phyloP scores from a whole-genome alignment of 2,888 invertebrate species.

The Capitulum mitella region DNA sequence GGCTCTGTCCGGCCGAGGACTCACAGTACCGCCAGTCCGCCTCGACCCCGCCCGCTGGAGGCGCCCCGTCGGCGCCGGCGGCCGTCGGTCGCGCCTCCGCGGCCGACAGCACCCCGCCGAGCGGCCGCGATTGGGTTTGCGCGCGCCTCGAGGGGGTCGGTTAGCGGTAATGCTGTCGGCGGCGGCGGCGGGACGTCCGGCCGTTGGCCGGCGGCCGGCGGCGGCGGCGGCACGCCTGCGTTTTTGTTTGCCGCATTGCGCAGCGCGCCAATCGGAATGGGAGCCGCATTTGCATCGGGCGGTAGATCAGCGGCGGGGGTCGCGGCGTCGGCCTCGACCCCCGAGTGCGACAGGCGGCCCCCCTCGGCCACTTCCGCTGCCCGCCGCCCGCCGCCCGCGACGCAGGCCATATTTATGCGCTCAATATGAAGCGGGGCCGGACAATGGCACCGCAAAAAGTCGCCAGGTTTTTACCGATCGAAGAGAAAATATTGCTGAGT shows the following conservation, averaged over 20 bases:
- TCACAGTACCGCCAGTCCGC: too few species aligned
- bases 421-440: not conserved
- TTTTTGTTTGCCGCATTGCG: too few species aligned
- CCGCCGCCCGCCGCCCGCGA: not conserved
- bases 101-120: not conserved
- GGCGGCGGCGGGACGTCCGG: not conserved
- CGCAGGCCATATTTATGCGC: not conserved
- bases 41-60: too few species aligned
- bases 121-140: not conserved
- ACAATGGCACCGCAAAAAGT: slow-evolving; percentile 16
- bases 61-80: not conserved
- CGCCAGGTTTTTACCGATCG: not conserved
- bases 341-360: not conserved
- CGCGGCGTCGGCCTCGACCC: not conserved
- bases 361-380: not conserved
- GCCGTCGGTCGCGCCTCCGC: not conserved
- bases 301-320: slow-evolving; percentile 1
- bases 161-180: slow-evolving; percentile 3
- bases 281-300: slow-evolving; percentile 3
- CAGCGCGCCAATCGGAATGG: not conserved
- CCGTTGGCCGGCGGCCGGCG: not conserved
- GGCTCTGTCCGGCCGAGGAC: too few species aligned
- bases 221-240: too few species aligned
- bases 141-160: not conserved
- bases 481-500: not conserved